Base-by-base conservation (phyloP, 2,888 invertebrate species). In the Apodemia zela region DNA sequence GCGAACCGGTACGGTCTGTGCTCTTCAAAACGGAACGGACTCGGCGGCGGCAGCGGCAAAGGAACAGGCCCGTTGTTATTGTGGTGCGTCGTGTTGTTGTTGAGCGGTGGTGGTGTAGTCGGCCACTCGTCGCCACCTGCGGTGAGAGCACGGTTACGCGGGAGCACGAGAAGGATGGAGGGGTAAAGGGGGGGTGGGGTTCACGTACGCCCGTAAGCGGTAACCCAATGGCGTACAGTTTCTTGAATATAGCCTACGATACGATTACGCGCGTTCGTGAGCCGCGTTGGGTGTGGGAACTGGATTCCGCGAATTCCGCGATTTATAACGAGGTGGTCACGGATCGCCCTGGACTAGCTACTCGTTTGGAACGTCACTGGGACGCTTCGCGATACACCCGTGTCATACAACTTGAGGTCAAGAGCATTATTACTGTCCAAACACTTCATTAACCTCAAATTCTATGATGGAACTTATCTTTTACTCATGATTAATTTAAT, bases 1-100 rank as follows among this genome's bases (percentile, higher is more conserved):
- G 96, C 96, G 85, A 97, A 97, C 68, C 97, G 93, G 89, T 96
- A 97, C 66, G 95, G 94, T 59, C 96, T 93, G 72, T 96, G 95
- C 62, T 97, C 97, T 77, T 96, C 97, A 86, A 96, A 96, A 68
- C 96, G 94, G 85, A 96, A 97, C 62, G 96, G 96, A 79, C 85
- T 93, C 74, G 88, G 91, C 70, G 91, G 92, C 73, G 87, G 93
- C 84, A 85, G 82, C 72, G 90, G 91, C 79, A 89, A 81, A 72
- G 85, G 86, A 72, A 81, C 76, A 67, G 88, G 87, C 51, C 89
- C 90, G 87, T 88, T 93, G 92, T 87, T 87, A 89, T 89, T 93
- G 88, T 87, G 91, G 78, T 85, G 92, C 78, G 92, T 84, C 68
- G 89, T 93, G 90, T 84, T 93, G 92, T 90, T 92, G 88, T 89